Evolutionary conservation across 2,113 vertebrate species (phyloP).

Genomic region (Monopterus albus): DNA sequence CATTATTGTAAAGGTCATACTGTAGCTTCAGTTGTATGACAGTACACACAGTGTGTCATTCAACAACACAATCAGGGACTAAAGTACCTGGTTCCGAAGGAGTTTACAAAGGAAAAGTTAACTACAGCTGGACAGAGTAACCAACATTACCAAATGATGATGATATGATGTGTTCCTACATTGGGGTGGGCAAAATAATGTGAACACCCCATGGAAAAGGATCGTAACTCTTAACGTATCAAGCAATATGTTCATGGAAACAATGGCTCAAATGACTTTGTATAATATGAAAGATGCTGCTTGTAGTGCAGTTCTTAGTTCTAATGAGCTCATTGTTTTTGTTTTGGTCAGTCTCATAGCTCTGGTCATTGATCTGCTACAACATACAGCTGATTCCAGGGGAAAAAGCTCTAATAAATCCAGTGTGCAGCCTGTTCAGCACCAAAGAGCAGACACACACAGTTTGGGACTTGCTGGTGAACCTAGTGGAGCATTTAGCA

Average conservation of each 20-base stretch:
- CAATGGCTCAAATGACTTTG: too few species aligned
- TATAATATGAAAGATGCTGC: background rate
- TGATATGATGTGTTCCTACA: background rate
- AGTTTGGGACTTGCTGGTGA: too few species aligned
- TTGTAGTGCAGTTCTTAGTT: background rate
- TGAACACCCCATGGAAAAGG: background rate
- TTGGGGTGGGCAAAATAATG: background rate
- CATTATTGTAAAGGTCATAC: conserved; percentile 36
- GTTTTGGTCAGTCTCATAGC: too few species aligned
- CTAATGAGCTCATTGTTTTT: background rate
- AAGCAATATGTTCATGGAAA: too few species aligned
- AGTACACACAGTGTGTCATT: conserved; percentile 20
- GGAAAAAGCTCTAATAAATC: too few species aligned
- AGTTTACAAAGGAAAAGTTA: background rate
- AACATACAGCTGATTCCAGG: too few species aligned
- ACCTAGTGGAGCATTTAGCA: too few species aligned
- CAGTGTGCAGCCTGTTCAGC: too few species aligned
- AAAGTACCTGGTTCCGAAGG: conserved; percentile 8
- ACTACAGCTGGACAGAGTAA: background rate
- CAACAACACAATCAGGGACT: conserved; percentile 15
- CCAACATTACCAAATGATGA: conserved; percentile 10
- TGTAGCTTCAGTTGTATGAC: conserved; percentile 14
- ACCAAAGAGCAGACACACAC: too few species aligned
- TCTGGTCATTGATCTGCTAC: too few species aligned
- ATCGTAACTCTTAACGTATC: background rate